Percentiles rank a stretch among this genome's conserved stretches.
Conservation (phyloP, 1,140 invertebrate species). For the Ditylenchus dipsaci region DNA sequence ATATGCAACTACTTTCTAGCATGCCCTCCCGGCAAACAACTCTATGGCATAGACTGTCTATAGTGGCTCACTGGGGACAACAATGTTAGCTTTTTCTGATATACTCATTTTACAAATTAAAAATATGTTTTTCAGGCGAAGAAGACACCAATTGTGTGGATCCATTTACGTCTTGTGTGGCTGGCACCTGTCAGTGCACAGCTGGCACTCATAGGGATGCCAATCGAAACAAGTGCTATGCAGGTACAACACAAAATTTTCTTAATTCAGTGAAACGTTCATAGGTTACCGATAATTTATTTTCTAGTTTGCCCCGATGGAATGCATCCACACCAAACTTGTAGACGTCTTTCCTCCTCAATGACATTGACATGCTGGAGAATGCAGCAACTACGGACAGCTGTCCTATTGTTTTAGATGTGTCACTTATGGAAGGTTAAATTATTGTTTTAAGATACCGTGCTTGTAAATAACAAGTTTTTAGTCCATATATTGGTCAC, state of each 20-base stretch:
- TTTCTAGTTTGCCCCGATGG: conserved; percentile 55
- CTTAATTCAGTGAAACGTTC: too few relatives aligned
- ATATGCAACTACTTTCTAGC: conserved; percentile 40
- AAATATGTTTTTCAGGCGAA: too few relatives aligned
- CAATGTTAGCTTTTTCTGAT: conserved; percentile 40
- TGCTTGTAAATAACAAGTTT: background rate
- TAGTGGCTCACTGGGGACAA: conserved; percentile 53
- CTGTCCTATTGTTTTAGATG: conserved; percentile 56
- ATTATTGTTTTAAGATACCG: background rate
- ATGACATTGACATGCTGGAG: conserved; percentile 57
- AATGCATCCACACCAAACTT: conserved; percentile 52
- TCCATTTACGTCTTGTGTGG: conserved; percentile 53
- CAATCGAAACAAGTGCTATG: conserved; percentile 48
- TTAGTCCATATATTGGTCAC: conserved; percentile 56
- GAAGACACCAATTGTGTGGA: conserved; percentile 52
- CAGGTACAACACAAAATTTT: conserved; percentile 30
- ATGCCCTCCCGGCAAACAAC: conserved; percentile 55
- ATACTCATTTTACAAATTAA: too few relatives aligned
- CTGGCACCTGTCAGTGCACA: conserved; percentile 53
- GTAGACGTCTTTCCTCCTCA: conserved; percentile 55
- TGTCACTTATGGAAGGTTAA: conserved; percentile 55
- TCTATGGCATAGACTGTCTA: conserved; percentile 56
- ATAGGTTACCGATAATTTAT: too few relatives aligned
- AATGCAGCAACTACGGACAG: conserved; percentile 58
- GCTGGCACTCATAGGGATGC: conserved; percentile 52